These are phyloP conservation scores for Pardosa pseudoannulata DNA, from an alignment of 2,888 invertebrate genomes.

Conservation along the genomic window DNA sequence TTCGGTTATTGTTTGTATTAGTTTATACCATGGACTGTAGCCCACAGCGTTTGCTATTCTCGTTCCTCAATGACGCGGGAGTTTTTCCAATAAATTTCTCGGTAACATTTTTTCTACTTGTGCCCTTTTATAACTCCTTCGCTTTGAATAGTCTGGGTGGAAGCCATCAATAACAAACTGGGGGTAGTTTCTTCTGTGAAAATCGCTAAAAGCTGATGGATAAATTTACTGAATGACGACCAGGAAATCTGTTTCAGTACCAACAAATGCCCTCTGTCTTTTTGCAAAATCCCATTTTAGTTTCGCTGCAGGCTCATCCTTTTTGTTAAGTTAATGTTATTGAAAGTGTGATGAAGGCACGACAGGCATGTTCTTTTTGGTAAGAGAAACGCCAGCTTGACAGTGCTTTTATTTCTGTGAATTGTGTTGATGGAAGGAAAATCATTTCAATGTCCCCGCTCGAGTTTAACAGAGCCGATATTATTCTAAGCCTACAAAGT, in stretches of 20 bases:
- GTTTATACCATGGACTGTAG: constrained; percentile 27
- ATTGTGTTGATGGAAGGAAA: too few species aligned
- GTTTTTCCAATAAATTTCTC: constrained; percentile 17
- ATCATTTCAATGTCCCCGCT: too few species aligned
- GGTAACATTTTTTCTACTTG: background rate
- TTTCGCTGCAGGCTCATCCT: background rate
- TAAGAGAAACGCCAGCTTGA: constrained; percentile 20
- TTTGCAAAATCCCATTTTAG: constrained; percentile 21
- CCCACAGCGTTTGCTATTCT: constrained; percentile 48
- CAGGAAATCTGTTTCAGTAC: background rate
- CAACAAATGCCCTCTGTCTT: constrained; percentile 42
- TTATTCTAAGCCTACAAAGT: too few species aligned
- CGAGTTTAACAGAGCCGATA: too few species aligned
- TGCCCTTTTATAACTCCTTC: constrained; percentile 9
- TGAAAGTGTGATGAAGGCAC: background rate
- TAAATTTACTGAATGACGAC: constrained; percentile 39
- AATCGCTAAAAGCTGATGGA: constrained; percentile 29
- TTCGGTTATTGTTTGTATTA: constrained; percentile 48
- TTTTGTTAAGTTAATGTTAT: background rate
- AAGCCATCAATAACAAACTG: constrained; percentile 59
- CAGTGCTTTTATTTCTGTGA: constrained; percentile 15
- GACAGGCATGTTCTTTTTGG: constrained; percentile 39
- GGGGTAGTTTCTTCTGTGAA: background rate
- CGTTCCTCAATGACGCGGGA: background rate
- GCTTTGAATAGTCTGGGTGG: constrained; percentile 30